Conservation (phyloP, 2,113 vertebrate genomes). For the Ptychochromis oligacanthus region DNA sequence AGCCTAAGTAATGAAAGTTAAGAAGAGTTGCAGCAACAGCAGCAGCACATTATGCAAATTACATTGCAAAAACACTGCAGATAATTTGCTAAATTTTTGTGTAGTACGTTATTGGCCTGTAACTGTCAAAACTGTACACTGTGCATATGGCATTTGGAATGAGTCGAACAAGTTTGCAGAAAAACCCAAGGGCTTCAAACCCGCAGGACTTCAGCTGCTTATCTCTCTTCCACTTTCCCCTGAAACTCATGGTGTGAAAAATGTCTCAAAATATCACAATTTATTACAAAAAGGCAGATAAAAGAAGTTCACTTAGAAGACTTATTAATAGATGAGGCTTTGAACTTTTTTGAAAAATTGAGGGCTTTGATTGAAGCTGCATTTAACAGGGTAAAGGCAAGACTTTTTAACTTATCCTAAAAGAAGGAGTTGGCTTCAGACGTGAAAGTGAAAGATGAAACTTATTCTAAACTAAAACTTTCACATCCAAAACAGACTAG, state of each 20-base stretch:
- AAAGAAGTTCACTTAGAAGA: not conserved
- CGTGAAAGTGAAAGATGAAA: constrained; percentile 68
- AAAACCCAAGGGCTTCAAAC: constrained; percentile 11
- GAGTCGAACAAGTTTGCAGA: constrained; percentile 11
- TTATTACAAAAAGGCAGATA: not conserved
- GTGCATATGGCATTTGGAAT: not conserved
- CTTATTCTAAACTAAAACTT: constrained; percentile 42
- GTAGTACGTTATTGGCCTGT: not conserved
- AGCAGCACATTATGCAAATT: not conserved
- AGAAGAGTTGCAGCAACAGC: not conserved
- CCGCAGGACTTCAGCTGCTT: constrained; percentile 20
- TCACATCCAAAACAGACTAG: constrained; percentile 60
- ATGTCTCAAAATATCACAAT: not conserved
- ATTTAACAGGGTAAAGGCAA: not conserved
- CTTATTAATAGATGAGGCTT: not conserved
- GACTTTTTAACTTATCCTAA: not conserved
- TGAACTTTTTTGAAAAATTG: not conserved
- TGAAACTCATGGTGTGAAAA: not conserved
- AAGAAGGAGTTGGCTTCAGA: not conserved
- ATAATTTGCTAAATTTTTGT: not conserved
- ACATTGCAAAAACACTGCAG: not conserved
- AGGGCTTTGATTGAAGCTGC: not conserved
- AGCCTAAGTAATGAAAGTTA: not conserved
- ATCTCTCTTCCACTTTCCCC: constrained; percentile 38
- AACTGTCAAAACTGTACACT: constrained; percentile 10